Percentiles rank a stretch among this genome's conserved stretches.
These are phyloP conservation scores for Mus spretus DNA, from an alignment of 2,797 vertebrate species.

Conservation along the genomic window DNA sequence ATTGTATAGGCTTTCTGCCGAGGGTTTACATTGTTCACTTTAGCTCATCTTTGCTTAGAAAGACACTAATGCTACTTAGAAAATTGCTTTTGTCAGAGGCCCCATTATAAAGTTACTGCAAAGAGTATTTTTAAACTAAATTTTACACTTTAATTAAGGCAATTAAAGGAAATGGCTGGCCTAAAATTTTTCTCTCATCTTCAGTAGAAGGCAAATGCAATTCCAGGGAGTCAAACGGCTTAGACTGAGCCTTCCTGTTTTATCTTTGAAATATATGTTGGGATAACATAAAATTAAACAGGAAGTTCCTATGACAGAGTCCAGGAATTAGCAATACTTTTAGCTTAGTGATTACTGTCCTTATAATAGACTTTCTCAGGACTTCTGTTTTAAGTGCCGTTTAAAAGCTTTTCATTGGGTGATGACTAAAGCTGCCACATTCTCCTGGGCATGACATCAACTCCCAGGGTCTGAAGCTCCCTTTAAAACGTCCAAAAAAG, in stretches of 20 bases:
- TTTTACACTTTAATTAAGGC: slow-evolving; percentile 70
- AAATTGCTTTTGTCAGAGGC: slow-evolving; percentile 57
- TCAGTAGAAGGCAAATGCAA: slow-evolving; percentile 16
- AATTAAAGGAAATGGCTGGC: slow-evolving; percentile 40
- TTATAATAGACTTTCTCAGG: slow-evolving; percentile 73
- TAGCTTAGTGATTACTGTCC: slow-evolving; percentile 60
- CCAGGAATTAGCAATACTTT: slow-evolving; percentile 72
- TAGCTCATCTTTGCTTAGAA: slow-evolving; percentile 13
- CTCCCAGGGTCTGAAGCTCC: slow-evolving; percentile 18
- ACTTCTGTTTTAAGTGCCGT: slow-evolving; percentile 61
- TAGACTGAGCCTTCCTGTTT: not conserved
- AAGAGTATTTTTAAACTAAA: slow-evolving; percentile 61
- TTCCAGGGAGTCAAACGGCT: not conserved
- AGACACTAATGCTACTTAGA: slow-evolving; percentile 56
- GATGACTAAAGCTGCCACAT: slow-evolving; percentile 39
- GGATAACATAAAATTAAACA: slow-evolving; percentile 57
- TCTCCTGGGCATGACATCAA: slow-evolving; percentile 55
- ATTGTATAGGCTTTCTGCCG: not conserved
- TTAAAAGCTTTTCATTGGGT: slow-evolving; percentile 71
- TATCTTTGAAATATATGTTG: slow-evolving; percentile 59
- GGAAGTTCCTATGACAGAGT: slow-evolving; percentile 59
- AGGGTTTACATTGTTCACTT: slow-evolving; percentile 45
- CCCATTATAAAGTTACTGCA: slow-evolving; percentile 62
- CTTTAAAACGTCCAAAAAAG: not conserved
- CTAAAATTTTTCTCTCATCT: slow-evolving; percentile 66